These are phyloP conservation scores for Entomobrya proxima DNA, from an alignment of 2,888 invertebrate genomes.

Conservation along the genomic window DNA sequence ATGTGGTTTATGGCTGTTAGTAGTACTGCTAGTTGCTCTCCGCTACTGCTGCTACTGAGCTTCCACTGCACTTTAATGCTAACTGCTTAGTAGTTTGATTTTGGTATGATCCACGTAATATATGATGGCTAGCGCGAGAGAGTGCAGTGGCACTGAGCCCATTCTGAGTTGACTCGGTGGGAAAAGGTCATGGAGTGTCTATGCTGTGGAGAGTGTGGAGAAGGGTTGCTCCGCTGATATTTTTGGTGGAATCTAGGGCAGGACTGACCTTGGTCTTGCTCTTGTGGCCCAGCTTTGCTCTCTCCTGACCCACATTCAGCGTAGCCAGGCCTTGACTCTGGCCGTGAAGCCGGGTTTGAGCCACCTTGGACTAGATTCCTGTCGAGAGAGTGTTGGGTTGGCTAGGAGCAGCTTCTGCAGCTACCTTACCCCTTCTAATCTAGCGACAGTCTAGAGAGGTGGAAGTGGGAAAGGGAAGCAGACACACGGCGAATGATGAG, in stretches of 20 bases:
- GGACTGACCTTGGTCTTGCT: slow-evolving; percentile 70
- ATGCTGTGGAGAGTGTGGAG: neutral
- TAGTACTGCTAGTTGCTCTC: neutral
- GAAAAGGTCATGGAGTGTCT: slow-evolving; percentile 54
- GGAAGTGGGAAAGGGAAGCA: slow-evolving; percentile 1
- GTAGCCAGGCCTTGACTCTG: slow-evolving; percentile 70
- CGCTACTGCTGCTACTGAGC: no score
- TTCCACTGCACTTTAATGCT: no score
- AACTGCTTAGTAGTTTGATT: neutral
- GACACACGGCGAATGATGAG: neutral
- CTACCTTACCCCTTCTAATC: slow-evolving; percentile 38
- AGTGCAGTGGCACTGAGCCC: slow-evolving; percentile 43
- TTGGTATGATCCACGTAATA: no score
- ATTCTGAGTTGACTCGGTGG: neutral
- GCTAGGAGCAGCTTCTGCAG: neutral
- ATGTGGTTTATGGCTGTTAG: neutral
- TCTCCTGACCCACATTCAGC: slow-evolving; percentile 63
- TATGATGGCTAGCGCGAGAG: neutral
- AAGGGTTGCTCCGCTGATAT: slow-evolving; percentile 11
- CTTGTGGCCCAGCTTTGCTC: slow-evolving; percentile 64
- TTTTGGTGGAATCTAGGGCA: slow-evolving; percentile 66
- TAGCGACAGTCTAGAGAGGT: neutral
- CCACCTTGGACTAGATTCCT: slow-evolving; percentile 69
- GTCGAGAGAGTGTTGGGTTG: neutral
- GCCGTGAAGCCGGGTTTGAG: slow-evolving; percentile 65